Base-by-base conservation (phyloP, 2,113 vertebrate genomes). In the Hipposideros armiger region DNA sequence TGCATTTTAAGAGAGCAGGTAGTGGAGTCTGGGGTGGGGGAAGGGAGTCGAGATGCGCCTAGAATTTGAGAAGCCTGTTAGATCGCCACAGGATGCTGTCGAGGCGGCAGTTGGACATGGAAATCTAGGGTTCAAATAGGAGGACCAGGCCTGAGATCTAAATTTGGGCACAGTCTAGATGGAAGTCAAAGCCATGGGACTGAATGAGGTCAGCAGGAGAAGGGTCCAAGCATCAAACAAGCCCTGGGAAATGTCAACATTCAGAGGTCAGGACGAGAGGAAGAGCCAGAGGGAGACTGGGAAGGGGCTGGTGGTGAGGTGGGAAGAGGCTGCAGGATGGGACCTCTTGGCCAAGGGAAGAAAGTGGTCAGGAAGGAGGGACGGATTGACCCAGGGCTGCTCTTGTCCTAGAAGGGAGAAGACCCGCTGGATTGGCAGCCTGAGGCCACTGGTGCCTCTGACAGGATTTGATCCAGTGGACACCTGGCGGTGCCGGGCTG, bases 41-140 rank as follows among this genome's bases (percentile, higher is more conserved):
- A 19, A 50, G 36, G n/a, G 30, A 81, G 28, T 40, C 2, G 20
- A 26, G 7, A 3, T 22, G 11, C 24, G 50, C 36, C 36, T 60
- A 36, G 3, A 10, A 5, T 45, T 28, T 52, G 87, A 73, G 56
- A 74, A 62, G 32, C 28, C 64, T 62, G 67, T 62, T 58, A 22
- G 64, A 42, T 40, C 32, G 24, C 4, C 14, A 16, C 0, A 0
- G 0, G 1, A 47, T 67, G 72, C 11, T 13, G 5, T 67, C 0
- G 0, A 1, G 32, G 54, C 11, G 32, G 62, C 36, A 10, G 30
- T 4, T 60, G 15, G 50, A 58, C 15, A 0, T 36, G 67, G 72
- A n/a, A 52, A 67, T 77, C 60, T 47, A 78, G 54, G 58, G 42
- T 66, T 91, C 67, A 70, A 7, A 10, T 4, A 7, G 67, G 60